These are phyloP conservation scores for Laticauda colubrina DNA, from an alignment of 2,113 vertebrate species.

Conservation along the genomic window DNA sequence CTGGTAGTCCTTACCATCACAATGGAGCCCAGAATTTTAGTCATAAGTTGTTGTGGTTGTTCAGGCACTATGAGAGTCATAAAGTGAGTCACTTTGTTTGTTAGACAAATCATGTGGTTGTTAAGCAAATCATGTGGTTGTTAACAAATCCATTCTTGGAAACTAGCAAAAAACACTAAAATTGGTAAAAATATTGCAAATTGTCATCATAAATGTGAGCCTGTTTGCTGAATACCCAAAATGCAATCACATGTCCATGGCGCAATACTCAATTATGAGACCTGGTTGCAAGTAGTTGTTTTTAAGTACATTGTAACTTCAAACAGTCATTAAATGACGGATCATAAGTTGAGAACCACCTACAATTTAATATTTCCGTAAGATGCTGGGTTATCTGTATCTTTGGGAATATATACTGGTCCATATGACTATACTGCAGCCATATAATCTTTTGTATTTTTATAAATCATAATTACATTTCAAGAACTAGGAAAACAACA, in stretches of 20 bases:
- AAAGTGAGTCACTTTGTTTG: neutral
- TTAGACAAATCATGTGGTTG: neutral
- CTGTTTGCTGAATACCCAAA: neutral
- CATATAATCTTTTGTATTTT: neutral
- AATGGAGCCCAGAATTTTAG: neutral
- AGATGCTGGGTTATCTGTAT: neutral
- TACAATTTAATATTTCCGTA: neutral
- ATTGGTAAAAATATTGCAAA: neutral
- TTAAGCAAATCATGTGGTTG: neutral
- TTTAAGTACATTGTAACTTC: neutral
- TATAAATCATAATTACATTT: slow-evolving; percentile 4
- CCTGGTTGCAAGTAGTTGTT: neutral
- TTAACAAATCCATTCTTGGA: neutral
- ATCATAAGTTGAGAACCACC: neutral
- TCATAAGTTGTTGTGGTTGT: neutral
- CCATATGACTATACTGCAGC: neutral
- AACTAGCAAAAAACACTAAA: neutral
- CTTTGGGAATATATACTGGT: neutral
- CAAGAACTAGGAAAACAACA: neutral
- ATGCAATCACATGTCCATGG: neutral
- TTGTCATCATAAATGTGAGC: neutral
- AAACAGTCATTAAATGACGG: neutral
- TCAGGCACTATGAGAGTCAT: neutral
- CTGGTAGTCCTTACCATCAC: neutral
- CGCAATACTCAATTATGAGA: neutral